Evolutionary conservation across 2,113 vertebrate species (phyloP), one percentile per base, ranked within the genome.

Genomic region (Cichladusa arquata): DNA sequence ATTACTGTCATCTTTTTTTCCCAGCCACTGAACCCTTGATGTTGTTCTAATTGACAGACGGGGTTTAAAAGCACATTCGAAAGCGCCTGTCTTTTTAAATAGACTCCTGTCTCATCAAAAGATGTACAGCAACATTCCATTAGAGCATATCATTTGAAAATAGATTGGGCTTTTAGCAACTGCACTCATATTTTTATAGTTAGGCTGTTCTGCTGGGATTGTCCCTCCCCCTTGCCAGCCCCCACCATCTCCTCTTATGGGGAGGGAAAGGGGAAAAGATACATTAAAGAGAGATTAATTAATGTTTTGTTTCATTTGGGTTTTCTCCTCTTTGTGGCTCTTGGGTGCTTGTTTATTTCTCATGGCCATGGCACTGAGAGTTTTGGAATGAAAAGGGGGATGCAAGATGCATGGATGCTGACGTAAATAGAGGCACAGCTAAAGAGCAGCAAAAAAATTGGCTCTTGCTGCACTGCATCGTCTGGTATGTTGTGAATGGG

Each of bases 121-220:
- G 97, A 97, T 97, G 95, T 98, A 97, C 97, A 97, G 97, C 97
- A 98, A 98, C 97, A 98, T 98, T 97, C 97, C 97, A 98, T 98
- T 98, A 98, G 94, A 97, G 97, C 93, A 97, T 97, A 97, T 97
- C 96, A 97, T 97, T 98, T 97, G 96, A 96, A 97, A 97, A 98
- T 97, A 98, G 97, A 98, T 97, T 96, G 96, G 81, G 97, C 97
- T 97, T 98, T 98, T 97, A 98, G 97, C 96, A 97, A 96, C 94
- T 83, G 88, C 93, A 77, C 92, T 97, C 50, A 5, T 94, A 97
- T 96, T 95, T 96, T 97, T 96, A 97, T 92, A 93, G 96, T 95
- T 92, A 91, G 92, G 56, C 64, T 92, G 80, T 90, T 95, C 95
- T 89, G 88, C 45, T 76, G 88, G 95, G 93, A 97, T 95, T 0